phyloP scores from a whole-genome alignment of 53 echinoderm and acorn worm genomes.

The Holothuria scabra region DNA sequence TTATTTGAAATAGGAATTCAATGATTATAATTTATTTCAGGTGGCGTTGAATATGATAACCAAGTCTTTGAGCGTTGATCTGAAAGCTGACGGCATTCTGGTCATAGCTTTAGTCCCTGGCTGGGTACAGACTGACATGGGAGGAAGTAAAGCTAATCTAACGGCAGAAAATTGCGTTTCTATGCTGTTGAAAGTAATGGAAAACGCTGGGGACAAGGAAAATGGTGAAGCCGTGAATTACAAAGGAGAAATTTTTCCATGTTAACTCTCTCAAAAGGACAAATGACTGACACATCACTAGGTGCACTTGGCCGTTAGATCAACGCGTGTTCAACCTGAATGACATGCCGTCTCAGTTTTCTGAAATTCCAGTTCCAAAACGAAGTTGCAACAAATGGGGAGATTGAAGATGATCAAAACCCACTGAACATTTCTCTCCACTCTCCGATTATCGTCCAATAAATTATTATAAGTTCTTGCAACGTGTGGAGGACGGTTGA shows the following conservation, averaged over 20 bases:
- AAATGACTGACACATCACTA: no score
- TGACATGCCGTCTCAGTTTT: no score
- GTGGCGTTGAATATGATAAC: slow-evolving; percentile 82
- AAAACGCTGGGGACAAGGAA: slow-evolving; percentile 49
- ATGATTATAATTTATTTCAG: slow-evolving; percentile 17
- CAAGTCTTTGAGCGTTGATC: slow-evolving; percentile 66
- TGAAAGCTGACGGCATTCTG: slow-evolving; percentile 57
- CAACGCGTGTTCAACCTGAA: no score
- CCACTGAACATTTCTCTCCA: no score
- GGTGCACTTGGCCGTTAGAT: no score
- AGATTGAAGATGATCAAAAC: no score
- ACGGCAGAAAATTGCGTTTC: slow-evolving; percentile 49
- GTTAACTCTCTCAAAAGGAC: not conserved
- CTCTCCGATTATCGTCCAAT: no score
- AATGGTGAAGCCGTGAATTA: slow-evolving; percentile 27
- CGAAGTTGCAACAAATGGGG: no score
- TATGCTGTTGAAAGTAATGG: slow-evolving; percentile 57
- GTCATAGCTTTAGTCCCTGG: slow-evolving; percentile 65
- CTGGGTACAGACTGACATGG: slow-evolving; percentile 85
- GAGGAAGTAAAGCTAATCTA: slow-evolving; percentile 57
- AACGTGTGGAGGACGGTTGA: no score
- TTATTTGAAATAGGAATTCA: no score
- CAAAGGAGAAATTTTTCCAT: slow-evolving; percentile 7
- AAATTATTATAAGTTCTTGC: no score
- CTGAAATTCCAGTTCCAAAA: no score